These are phyloP conservation scores for Herpetotheres cachinnans DNA, from an alignment of 2,113 vertebrate genomes.

Conservation along the genomic window DNA sequence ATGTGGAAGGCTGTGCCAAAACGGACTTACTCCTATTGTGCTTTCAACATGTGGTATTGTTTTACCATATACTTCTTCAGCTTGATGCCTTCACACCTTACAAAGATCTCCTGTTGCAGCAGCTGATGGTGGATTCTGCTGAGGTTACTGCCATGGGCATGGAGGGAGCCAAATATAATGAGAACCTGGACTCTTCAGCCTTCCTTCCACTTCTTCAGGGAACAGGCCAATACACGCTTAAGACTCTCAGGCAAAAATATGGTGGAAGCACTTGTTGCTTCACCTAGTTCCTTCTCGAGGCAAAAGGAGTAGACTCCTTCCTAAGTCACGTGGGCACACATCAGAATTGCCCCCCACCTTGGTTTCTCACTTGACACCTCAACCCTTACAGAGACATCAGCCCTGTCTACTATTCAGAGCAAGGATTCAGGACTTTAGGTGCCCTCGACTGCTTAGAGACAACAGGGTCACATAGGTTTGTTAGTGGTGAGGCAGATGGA, in stretches of 20 bases:
- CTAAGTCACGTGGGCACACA: neutral
- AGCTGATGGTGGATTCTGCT: constrained; percentile 4
- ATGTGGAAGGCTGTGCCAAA: constrained; percentile 38
- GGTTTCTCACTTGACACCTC: neutral
- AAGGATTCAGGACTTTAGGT: neutral
- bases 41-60: constrained; percentile 53
- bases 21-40: constrained; percentile 40
- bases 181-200: neutral
- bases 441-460: neutral
- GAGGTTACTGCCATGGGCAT: neutral
- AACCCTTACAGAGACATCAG: neutral
- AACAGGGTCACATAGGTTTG: neutral
- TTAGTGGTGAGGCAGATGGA: neutral
- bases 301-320: neutral
- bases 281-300: neutral
- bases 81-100: constrained; percentile 46
- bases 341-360: fast-evolving
- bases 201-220: neutral
- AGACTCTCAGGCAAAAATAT: neutral
- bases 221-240: neutral
- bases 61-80: constrained; percentile 39
- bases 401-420: neutral
- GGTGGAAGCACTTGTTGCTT: neutral
- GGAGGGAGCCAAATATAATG: neutral
- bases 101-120: constrained; percentile 31